These are phyloP conservation scores for Gambelia wislizenii DNA, from an alignment of 2,797 vertebrate species.

Conservation along the genomic window DNA sequence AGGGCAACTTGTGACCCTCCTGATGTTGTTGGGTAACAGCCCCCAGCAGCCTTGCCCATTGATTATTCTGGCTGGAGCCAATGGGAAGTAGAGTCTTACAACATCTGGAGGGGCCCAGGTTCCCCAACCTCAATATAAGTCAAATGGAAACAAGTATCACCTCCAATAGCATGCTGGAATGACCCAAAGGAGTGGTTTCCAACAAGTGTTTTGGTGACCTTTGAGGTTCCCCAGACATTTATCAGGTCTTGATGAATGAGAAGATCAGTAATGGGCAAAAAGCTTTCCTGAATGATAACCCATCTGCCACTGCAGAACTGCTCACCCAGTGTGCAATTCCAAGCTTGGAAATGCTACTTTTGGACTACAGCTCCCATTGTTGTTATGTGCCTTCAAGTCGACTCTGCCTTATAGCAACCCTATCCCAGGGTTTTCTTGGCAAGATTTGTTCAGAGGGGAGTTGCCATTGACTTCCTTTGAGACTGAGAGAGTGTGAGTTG, in stretches of 20 bases:
- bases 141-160: conserved; percentile 44
- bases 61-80: not conserved
- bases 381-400: too few relatives aligned
- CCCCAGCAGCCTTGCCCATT: not conserved
- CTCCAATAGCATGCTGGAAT: conserved; percentile 53
- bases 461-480: too few relatives aligned
- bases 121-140: not conserved
- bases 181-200: not conserved
- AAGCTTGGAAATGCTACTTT: too few relatives aligned
- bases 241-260: not conserved
- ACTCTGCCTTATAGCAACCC: too few relatives aligned
- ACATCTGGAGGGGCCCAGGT: too few relatives aligned
- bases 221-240: conserved; percentile 21
- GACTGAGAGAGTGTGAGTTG: too few relatives aligned
- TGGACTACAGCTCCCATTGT: too few relatives aligned
- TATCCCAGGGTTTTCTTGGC: too few relatives aligned
- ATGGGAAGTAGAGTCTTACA: too few relatives aligned
- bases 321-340: too few relatives aligned
- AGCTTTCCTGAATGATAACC: not conserved
- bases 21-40: not conserved
- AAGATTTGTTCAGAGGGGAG: too few relatives aligned
- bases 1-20: not conserved
- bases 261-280: not conserved
- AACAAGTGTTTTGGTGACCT: conserved; percentile 24
- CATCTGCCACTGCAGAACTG: too few relatives aligned